Evolutionary conservation across 2,888 invertebrate genomes (phyloP).

Genomic region (Volucella zonaria): DNA sequence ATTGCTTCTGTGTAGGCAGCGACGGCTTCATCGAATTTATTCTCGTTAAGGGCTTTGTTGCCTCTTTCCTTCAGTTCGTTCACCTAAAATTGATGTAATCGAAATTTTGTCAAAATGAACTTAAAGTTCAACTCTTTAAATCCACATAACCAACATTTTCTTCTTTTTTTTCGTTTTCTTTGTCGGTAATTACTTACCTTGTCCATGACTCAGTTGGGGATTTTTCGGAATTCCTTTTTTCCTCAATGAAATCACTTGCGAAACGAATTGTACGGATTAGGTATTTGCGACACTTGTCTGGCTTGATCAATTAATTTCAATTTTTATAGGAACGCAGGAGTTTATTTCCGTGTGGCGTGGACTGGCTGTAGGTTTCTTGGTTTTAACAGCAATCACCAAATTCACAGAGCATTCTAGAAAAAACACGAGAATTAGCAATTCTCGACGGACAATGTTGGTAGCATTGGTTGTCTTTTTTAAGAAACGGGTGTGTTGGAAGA

Average conservation of each 20-base stretch:
- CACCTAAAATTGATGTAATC: slow-evolving; percentile 84
- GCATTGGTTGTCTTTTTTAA: slow-evolving; percentile 37
- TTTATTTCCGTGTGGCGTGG: slow-evolving; percentile 35
- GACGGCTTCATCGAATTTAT: slow-evolving; percentile 91
- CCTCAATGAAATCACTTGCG: slow-evolving; percentile 23
- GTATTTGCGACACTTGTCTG: neutral
- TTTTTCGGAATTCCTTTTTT: slow-evolving; percentile 21
- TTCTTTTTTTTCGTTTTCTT: slow-evolving; percentile 16
- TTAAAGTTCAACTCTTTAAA: slow-evolving; percentile 30
- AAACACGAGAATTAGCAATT: slow-evolving; percentile 70
- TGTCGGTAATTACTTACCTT: slow-evolving; percentile 64
- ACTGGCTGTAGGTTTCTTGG: slow-evolving; percentile 24
- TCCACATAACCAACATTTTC: slow-evolving; percentile 53
- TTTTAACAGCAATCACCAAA: slow-evolving; percentile 38
- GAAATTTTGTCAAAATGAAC: slow-evolving; percentile 28
- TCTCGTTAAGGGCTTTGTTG: slow-evolving; percentile 91
- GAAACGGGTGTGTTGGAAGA: slow-evolving; percentile 11
- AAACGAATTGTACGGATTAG: slow-evolving; percentile 13
- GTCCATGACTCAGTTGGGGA: slow-evolving; percentile 62
- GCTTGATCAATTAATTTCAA: slow-evolving; percentile 7
- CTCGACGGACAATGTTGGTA: slow-evolving; percentile 33
- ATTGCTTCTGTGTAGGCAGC: slow-evolving; percentile 92
- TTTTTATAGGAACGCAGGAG: neutral
- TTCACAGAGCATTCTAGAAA: slow-evolving; percentile 74
- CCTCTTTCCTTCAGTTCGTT: slow-evolving; percentile 93